Evolutionary conservation across 2,113 vertebrate genomes (phyloP), one percentile per base, ranked within the genome.

Genomic region (Caranx melampygus): DNA sequence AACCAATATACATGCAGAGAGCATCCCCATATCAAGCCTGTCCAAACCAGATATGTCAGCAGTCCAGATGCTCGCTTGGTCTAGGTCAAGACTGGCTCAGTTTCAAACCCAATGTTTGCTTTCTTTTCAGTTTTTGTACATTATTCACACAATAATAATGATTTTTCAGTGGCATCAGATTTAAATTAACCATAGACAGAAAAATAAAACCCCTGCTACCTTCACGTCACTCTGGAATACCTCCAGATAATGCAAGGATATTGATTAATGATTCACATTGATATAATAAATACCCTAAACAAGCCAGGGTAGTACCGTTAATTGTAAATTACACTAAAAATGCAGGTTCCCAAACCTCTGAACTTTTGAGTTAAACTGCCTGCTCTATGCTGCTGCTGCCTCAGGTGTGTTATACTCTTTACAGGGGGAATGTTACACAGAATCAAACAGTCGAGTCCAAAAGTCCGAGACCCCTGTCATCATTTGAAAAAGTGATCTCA

Each of bases 121-220:
- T 88, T 91, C 67, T 73, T 90, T 81, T 90, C 81, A 88, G 78
- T 87, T 90, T 93, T 94, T 95, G 82, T 94, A 95, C 94, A 95
- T 92, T 95, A 95, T 95, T 94, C 94, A 95, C 95, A 95, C 87
- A 68, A 83, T 81, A 86, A 83, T 88, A 91, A 89, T 86, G 85
- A 91, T 83, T 90, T 90, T 91, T 94, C 92, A 95, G 93, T 94
- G 93, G 93, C 90, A 88, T 95, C 88, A 91, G 89, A 92, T 93
- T 94, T 90, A 93, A 94, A 89, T 90, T 90, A 93, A 89, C 76
- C 87, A 72, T 81, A 80, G 82, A 89, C 85, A 88, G 75, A 91
- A 84, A 92, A 82, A 81, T 79, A 81, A 83, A 87, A 89, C 88
- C 86, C 82, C 92, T 93, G 92, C 92, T 92, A 94, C 93, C 94